These are phyloP conservation scores for Congeria kusceri DNA, from an alignment of 2,888 invertebrate genomes.

Conservation along the genomic window DNA sequence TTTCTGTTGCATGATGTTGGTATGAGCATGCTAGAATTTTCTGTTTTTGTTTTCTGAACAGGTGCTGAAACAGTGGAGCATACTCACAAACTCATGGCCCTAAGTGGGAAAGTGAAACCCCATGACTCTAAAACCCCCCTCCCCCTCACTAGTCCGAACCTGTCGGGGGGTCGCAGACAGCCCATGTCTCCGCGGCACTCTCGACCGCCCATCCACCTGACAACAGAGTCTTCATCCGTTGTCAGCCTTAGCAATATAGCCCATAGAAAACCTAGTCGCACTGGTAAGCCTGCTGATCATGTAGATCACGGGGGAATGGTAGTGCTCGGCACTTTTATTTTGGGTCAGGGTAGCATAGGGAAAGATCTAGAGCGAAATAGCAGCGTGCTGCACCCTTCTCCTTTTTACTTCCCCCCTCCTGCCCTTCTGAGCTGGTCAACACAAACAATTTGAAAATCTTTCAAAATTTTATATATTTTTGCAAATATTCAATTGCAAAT, in stretches of 20 bases:
- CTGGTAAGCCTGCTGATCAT: constrained; percentile 76
- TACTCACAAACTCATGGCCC: constrained; percentile 96
- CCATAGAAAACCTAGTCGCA: constrained; percentile 90
- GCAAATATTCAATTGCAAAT: no score
- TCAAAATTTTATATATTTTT: no score
- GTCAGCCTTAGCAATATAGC: constrained; percentile 96
- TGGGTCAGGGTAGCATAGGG: no score
- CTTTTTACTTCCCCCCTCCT: no score
- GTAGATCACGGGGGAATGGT: no score
- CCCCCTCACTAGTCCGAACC: constrained; percentile 76
- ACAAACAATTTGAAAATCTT: no score
- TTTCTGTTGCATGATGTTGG: constrained; percentile 38
- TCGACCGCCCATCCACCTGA: constrained; percentile 91
- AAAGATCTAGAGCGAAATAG: no score
- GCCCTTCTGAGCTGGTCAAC: no score
- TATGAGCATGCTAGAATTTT: constrained; percentile 41
- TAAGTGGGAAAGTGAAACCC: constrained; percentile 87
- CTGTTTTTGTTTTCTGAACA: constrained; percentile 69
- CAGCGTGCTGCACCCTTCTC: no score
- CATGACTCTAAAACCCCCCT: constrained; percentile 82
- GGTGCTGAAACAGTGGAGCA: constrained; percentile 98
- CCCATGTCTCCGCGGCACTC: constrained; percentile 91
- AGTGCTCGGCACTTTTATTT: no score
- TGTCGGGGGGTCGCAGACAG: constrained; percentile 90
- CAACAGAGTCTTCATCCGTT: constrained; percentile 97